A percentile compares a stretch with the other conserved stretches of the same genome.
phyloP scores from a whole-genome alignment of 1,140 invertebrate genomes.

The Calliphora vicina region DNA sequence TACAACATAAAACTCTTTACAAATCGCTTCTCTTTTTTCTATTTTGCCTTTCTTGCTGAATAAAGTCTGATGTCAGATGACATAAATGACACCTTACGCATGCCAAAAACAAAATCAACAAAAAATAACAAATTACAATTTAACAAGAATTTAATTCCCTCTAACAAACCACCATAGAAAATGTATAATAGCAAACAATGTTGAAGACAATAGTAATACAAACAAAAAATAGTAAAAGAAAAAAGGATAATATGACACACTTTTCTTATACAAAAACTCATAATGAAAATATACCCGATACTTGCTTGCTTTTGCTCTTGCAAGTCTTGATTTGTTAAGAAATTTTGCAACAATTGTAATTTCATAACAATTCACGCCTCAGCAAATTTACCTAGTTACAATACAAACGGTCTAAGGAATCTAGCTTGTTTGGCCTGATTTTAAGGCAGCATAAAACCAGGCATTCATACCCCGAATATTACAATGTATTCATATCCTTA shows the following conservation, averaged over 20 bases:
- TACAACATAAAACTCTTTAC: not conserved
- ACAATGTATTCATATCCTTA: not conserved
- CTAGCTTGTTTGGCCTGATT: conserved; percentile 23
- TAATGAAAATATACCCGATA: not conserved
- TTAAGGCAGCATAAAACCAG: conserved; percentile 32
- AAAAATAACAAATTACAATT: not conserved
- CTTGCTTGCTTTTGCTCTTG: not conserved
- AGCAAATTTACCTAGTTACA: not conserved
- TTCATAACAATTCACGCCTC: conserved; percentile 38
- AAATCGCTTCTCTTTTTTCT: conserved; percentile 6
- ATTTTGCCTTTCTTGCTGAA: no score
- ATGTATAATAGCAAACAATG: not conserved
- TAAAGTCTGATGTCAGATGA: not conserved
- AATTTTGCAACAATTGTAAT: conserved; percentile 27
- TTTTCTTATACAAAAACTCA: conserved; percentile 6
- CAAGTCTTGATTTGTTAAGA: not conserved
- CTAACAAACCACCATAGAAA: not conserved
- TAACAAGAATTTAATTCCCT: conserved; percentile 30
- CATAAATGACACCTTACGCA: conserved; percentile 29
- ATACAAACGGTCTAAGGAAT: not conserved
- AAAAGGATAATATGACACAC: conserved; percentile 29
- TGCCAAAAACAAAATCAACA: conserved; percentile 15
- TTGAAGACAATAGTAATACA: not conserved
- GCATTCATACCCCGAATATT: no score
- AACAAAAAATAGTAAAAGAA: not conserved